These are phyloP conservation scores for Eulemur rubriventer DNA, from an alignment of 2,797 vertebrate species.

Conservation along the genomic window DNA sequence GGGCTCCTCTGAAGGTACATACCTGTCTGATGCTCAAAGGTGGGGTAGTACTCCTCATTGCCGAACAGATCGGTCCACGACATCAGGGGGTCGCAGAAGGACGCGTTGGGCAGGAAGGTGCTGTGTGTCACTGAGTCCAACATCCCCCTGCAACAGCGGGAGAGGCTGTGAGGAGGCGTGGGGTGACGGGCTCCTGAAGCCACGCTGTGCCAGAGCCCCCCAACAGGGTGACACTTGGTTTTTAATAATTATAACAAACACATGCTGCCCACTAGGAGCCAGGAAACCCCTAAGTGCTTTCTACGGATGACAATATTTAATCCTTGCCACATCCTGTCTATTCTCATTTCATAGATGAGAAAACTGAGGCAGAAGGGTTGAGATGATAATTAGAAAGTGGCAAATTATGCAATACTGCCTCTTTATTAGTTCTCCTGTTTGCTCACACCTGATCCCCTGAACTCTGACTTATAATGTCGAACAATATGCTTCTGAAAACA, in stretches of 20 bases:
- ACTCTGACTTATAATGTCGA: not conserved
- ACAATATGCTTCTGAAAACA: not conserved
- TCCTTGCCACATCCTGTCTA: not conserved
- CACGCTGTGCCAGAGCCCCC: not conserved
- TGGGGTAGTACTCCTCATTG: conserved; percentile 73
- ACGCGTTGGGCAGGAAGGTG: conserved; percentile 75
- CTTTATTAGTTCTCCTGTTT: not conserved
- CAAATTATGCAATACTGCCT: not conserved
- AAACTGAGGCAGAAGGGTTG: not conserved
- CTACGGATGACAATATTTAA: not conserved
- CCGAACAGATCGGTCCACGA: conserved; percentile 81
- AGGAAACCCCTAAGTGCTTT: not conserved
- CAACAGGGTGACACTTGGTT: not conserved
- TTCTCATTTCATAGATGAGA: not conserved
- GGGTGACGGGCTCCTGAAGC: not conserved
- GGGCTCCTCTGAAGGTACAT: not conserved
- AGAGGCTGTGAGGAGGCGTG: conserved; percentile 26
- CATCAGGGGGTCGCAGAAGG: conserved; percentile 79
- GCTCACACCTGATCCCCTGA: not conserved
- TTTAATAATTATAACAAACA: not conserved
- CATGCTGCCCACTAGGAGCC: not conserved
- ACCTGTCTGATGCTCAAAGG: conserved; percentile 81
- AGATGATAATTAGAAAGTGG: not conserved
- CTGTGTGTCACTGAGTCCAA: conserved; percentile 81
- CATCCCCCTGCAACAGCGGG: conserved; percentile 77